Percentiles rank a stretch among this genome's conserved stretches.
These are phyloP conservation scores for Ginglymostoma cirratum DNA, from an alignment of 2,113 vertebrate species.

Conservation along the genomic window DNA sequence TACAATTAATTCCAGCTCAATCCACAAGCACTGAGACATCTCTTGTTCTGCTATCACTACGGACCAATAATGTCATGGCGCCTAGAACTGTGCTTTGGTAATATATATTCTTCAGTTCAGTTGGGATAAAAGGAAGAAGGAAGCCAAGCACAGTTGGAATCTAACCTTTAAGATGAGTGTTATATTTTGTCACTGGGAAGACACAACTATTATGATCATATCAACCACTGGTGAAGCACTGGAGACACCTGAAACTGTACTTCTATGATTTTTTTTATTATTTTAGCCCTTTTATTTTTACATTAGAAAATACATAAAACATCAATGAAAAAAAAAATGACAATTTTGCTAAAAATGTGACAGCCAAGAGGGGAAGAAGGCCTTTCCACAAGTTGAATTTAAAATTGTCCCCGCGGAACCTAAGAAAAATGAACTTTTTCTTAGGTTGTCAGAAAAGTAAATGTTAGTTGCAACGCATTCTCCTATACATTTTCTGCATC, in stretches of 20 bases:
- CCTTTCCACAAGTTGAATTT: neutral
- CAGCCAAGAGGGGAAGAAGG: neutral
- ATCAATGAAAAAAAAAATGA: neutral
- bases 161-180: neutral
- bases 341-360: neutral
- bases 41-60: neutral
- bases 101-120: neutral
- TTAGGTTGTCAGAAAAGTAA: neutral
- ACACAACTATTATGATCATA: neutral
- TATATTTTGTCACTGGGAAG: neutral
- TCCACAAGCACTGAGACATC: neutral
- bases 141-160: neutral
- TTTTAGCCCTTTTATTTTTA: neutral
- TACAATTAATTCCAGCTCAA: neutral
- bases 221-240: neutral
- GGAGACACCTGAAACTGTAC: neutral
- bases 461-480: neutral
- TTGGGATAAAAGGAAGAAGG: neutral
- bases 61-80: neutral
- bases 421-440: neutral
- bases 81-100: neutral
- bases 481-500: neutral
- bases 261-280: neutral
- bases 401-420: neutral
- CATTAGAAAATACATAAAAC: neutral